These are phyloP conservation scores for Aspiorhynchus laticeps DNA, from an alignment of 2,113 vertebrate species.

Conservation along the genomic window DNA sequence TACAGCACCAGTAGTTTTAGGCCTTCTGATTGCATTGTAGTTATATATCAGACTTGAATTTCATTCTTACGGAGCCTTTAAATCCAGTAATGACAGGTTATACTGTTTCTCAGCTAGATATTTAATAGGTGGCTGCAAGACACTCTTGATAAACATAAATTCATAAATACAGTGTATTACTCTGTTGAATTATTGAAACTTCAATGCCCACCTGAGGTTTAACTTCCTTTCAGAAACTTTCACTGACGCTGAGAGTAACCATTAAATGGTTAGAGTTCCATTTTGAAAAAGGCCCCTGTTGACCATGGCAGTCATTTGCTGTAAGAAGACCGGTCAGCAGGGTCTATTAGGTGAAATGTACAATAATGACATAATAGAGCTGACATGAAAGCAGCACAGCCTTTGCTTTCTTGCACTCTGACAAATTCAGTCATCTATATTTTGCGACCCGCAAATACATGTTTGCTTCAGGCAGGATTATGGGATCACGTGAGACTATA, in stretches of 20 bases:
- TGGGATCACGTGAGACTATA: not conserved
- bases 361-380: constrained; percentile 24
- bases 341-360: not conserved
- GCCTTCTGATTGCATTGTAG: too few relatives aligned
- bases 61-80: too few relatives aligned
- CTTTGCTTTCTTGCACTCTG: not conserved
- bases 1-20: too few relatives aligned
- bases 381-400: not conserved
- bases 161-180: not conserved
- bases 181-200: not conserved
- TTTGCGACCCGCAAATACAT: not conserved
- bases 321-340: not conserved
- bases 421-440: not conserved
- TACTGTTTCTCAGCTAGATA: not conserved
- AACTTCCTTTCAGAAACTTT: not conserved
- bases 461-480: constrained; percentile 12
- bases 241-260: not conserved
- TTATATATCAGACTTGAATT: too few relatives aligned
- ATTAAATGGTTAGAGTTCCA: not conserved
- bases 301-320: constrained; percentile 4
- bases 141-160: not conserved
- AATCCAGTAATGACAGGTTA: not conserved
- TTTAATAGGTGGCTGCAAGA: not conserved
- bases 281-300: not conserved
- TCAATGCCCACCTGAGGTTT: not conserved